Evolutionary conservation across 1,140 invertebrate species (phyloP).

Genomic region (Chironomus striatipennis): DNA sequence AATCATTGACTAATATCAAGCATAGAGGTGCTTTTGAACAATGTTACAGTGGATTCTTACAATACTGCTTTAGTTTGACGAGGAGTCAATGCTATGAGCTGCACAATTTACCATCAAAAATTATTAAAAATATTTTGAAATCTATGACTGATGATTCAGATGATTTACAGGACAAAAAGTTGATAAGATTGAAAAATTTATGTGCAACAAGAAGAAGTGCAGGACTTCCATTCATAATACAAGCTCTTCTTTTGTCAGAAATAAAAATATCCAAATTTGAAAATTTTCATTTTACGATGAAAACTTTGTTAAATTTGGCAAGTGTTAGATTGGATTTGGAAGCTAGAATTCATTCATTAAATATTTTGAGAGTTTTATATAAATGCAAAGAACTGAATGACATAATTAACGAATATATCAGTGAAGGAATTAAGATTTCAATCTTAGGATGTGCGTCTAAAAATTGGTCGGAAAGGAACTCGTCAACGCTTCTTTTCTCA

Average conservation of each 20-base stretch:
- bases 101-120: conserved; percentile 55
- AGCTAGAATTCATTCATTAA: conserved; percentile 68
- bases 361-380: conserved; percentile 75
- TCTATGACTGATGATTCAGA: conserved; percentile 48
- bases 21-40: conserved; percentile 94
- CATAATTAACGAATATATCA: conserved; percentile 59
- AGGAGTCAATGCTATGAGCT: conserved; percentile 44
- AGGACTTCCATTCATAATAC: conserved; percentile 81
- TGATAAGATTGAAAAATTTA: conserved; percentile 36
- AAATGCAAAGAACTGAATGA: conserved; percentile 67
- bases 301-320: conserved; percentile 45
- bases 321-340: conserved; percentile 36
- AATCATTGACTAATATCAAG: conserved; percentile 69
- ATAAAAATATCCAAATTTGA: conserved; percentile 45
- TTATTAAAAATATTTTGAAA: conserved; percentile 59
- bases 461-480: conserved; percentile 78
- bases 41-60: conserved; percentile 80
- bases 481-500: conserved; percentile 75
- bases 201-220: conserved; percentile 83
- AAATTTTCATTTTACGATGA: conserved; percentile 55
- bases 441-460: conserved; percentile 62
- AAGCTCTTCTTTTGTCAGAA: conserved; percentile 67
- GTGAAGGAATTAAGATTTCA: conserved; percentile 60
- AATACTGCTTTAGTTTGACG: conserved; percentile 53
- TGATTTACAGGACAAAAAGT: conserved; percentile 29